Evolutionary conservation across 2,113 vertebrate species (phyloP), one percentile per base, ranked within the genome.

Genomic region (Pluvianellus socialis): DNA sequence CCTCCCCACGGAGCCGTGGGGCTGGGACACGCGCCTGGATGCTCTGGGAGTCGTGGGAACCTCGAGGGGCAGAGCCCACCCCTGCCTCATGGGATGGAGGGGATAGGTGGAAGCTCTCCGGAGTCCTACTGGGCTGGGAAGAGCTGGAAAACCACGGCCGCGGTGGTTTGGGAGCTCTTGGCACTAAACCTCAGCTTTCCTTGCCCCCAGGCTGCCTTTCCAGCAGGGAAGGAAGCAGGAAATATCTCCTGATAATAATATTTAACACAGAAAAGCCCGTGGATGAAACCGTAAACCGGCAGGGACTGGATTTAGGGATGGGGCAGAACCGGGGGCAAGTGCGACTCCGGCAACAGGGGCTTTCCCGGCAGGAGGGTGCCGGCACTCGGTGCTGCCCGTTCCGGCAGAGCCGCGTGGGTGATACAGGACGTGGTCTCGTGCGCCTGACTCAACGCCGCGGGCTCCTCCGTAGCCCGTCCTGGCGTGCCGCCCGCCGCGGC

Each of bases 331-430:
- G 11, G n/a, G 10, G 26, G 3, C 45, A 19, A 8, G 3, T 0
- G 4, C 0, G 5, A 7, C 27, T 15, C 12, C 32, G 4, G 7
- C 2, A 3, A 21, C 0, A 0, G 5, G 33, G 73, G 14, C 50
- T 66, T 66, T 38, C 76, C 44, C 3, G 3, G 13, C 20, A 1
- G 4, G 1, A 28, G 30, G 56, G 19, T 38, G 53, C 59, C 4
- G 2, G n/a, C 27, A 3, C n/a, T 9, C 1, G 3, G 33, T 1
- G 8, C 58, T 49, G 52, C 59, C 40, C 14, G 7, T 38, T 68
- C 27, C 6, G 1, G 35, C 4, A 10, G 24, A 35, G 42, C 68
- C 8, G 9, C 3, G 10, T 23, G 50, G 63, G 70, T 20, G 87
- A 47, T 35, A 33, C 65, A 23, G 35, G n/a, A 28, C 45, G 4